A percentile compares a stretch with the other conserved stretches of the same genome.
Evolutionary conservation across 1,140 invertebrate genomes (phyloP).

Genomic region (Phortica variegata): DNA sequence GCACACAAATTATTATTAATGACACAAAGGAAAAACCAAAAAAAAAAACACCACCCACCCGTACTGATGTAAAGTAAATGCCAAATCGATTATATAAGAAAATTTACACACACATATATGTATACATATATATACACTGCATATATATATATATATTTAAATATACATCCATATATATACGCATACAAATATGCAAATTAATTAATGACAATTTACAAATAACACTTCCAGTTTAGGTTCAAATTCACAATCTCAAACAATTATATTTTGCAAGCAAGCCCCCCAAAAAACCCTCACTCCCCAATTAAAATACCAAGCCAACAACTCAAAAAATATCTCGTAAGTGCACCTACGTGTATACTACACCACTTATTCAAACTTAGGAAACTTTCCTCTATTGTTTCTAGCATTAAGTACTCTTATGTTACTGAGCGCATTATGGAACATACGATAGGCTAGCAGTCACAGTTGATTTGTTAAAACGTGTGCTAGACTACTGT

Average conservation of each 20-base stretch:
- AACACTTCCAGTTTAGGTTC: no score
- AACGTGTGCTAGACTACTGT: no score
- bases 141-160: slow-evolving; percentile 7
- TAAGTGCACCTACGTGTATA: no score
- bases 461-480: no score
- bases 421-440: no score
- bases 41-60: slow-evolving; percentile 21
- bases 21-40: background rate
- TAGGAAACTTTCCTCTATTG: no score
- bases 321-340: no score
- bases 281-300: no score
- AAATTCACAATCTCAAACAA: background rate
- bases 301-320: no score
- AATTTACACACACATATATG: slow-evolving; percentile 13
- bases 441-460: no score
- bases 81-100: slow-evolving; percentile 7
- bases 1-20: slow-evolving; percentile 4
- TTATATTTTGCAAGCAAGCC: slow-evolving; percentile 5
- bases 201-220: background rate
- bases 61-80: slow-evolving; percentile 27
- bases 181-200: background rate
- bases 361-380: no score
- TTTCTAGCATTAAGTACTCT: no score
- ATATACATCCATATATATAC: slow-evolving; percentile 15
- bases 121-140: background rate